Base-by-base conservation (phyloP, 2,797 vertebrate genomes). In the Pachyuromys duprasi region DNA sequence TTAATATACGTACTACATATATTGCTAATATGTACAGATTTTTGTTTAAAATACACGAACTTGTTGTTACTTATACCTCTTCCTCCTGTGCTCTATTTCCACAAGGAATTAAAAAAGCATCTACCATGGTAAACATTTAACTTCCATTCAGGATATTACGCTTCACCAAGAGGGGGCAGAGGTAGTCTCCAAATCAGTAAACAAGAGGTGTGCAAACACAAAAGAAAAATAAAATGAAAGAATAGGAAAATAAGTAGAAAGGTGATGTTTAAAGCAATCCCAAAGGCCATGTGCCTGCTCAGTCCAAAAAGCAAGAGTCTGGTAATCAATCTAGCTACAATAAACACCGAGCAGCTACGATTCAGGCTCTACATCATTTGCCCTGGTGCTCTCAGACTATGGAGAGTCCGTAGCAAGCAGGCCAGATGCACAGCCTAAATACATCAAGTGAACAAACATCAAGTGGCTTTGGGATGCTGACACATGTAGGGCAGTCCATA, bases 401-500 rank as follows among this genome's bases (percentile, higher is more conserved):
- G 89, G 97, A 94, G 22, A 92, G 89, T 94, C 96, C 87, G 0
- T 33, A 97, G 98, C 45, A 97, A 98, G 98, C 98, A 97, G 75
- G 92, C 36, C 78, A 62, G 88, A 96, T 87, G 96, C 96, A 98
- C 86, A 97, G 98, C 97, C 98, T 98, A 97, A 97, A 96, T 97
- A 97, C 98, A 92, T 89, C 74, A 94, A 96, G 91, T 95, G 98
- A 98, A 98, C 98, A 98, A 98, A 98, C 97, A 94, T 97, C 75
- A 95, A 98, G 86, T 75, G 96, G 95, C 96, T 95, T 97, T 80
- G 98, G 97, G 98, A 98, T 92, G 98, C 98, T 97, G 98, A 98
- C 94, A 98, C 96, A 86, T 95, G 98, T 97, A 98, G 98, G 98
- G 98, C 98, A 94, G 97, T 98, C 98, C 98, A 99, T 99, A 99